Evolutionary conservation across 2,888 invertebrate species (phyloP).

Genomic region (Carpatolechia fugitivella): DNA sequence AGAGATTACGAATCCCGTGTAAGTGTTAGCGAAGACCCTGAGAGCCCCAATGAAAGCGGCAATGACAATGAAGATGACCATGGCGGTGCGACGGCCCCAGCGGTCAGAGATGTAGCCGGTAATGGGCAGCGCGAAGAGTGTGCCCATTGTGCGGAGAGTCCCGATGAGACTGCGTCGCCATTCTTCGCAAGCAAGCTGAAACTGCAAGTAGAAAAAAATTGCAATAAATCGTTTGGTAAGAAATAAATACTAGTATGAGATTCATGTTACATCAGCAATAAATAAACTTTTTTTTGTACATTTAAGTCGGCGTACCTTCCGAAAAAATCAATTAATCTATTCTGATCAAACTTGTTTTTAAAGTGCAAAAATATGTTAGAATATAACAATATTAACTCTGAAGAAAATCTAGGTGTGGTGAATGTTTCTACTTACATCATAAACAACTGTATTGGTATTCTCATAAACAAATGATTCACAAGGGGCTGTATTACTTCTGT

Average conservation of each 20-base stretch:
- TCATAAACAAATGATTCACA: constrained; percentile 53
- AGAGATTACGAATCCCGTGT: constrained; percentile 81
- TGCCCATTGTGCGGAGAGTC: constrained; percentile 83
- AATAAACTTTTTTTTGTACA: too few species aligned
- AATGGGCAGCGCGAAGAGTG: constrained; percentile 83
- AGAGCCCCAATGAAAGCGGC: constrained; percentile 81
- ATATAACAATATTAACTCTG: too few species aligned
- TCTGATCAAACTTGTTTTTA: too few species aligned
- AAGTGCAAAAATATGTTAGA: too few species aligned
- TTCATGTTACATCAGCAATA: too few species aligned
- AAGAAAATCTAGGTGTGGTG: too few species aligned
- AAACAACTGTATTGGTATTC: constrained; percentile 52
- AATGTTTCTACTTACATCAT: constrained; percentile 38
- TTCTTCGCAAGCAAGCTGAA: constrained; percentile 80
- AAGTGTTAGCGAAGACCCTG: constrained; percentile 80
- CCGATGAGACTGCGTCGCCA: constrained; percentile 86
- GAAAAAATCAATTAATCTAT: too few species aligned
- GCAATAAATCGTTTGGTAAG: background rate
- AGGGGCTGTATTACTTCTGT: constrained; percentile 27
- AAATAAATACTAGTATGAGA: too few species aligned
- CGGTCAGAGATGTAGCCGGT: constrained; percentile 85
- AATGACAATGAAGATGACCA: constrained; percentile 76
- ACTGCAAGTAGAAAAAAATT: constrained; percentile 54
- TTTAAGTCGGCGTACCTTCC: too few species aligned
- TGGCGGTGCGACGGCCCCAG: constrained; percentile 81